A percentile compares a stretch with the other conserved stretches of the same genome.
Conservation (phyloP, 2,888 invertebrate genomes). For the Ennomos quercinarius region DNA sequence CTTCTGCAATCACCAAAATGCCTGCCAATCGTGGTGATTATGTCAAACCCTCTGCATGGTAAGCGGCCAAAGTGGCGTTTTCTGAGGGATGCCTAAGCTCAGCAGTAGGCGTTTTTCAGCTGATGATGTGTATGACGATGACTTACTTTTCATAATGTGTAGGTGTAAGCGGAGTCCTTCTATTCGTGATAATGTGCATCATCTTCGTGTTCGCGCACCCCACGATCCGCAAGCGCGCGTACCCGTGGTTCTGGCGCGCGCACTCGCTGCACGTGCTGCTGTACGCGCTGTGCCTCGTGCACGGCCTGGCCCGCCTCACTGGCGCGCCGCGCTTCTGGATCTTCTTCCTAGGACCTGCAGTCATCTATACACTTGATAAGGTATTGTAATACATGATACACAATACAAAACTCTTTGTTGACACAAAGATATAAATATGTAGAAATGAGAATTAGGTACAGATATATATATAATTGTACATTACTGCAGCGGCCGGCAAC, state of each 20-base stretch:
- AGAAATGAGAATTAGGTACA: no score
- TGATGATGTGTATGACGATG: neutral
- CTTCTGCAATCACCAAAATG: no score
- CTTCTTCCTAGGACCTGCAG: constrained; percentile 96
- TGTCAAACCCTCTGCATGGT: no score
- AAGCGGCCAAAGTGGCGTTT: no score
- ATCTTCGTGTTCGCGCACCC: constrained; percentile 99
- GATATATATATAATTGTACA: no score
- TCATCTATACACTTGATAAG: constrained; percentile 95
- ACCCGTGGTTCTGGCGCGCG: constrained; percentile 97
- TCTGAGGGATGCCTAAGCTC: no score
- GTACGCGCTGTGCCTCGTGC: constrained; percentile 94
- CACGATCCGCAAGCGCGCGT: constrained; percentile 95
- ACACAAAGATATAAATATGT: no score
- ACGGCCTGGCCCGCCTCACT: constrained; percentile 95
- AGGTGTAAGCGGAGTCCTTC: constrained; percentile 94
- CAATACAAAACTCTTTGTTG: no score
- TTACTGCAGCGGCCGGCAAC: no score
- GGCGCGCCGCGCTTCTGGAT: constrained; percentile 97
- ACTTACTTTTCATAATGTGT: constrained; percentile 12
- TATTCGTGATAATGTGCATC: constrained; percentile 96
- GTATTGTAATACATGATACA: no score
- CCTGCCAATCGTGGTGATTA: no score
- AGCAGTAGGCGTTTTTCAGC: no score
- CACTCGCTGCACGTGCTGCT: constrained; percentile 95